A percentile compares a stretch with the other conserved stretches of the same genome.
Conservation (phyloP, 23 tunicate genomes). For the Aplidium turbinatum region DNA sequence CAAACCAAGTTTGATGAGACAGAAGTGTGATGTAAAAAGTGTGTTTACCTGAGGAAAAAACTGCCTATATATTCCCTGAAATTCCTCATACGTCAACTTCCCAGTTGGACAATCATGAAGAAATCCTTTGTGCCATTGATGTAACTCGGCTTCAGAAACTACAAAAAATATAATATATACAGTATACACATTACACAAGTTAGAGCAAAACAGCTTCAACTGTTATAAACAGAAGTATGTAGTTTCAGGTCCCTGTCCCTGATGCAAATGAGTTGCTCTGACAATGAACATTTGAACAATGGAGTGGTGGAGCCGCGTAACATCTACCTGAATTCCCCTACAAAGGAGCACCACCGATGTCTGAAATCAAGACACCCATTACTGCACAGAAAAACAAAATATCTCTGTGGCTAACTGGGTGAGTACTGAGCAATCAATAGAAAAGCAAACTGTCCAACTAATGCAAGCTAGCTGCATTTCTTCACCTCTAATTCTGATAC, state of each 20-base stretch:
- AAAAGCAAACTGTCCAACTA: too few species aligned
- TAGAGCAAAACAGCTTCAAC: neutral
- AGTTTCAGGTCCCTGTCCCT: neutral
- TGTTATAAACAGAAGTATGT: neutral
- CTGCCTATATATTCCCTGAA: slow-evolving; percentile 95
- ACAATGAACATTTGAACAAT: too few species aligned
- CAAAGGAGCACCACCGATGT: too few species aligned
- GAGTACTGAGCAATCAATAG: too few species aligned
- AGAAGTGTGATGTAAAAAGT: neutral
- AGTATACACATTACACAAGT: neutral
- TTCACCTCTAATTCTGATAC: too few species aligned
- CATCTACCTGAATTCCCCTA: too few species aligned
- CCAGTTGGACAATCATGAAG: slow-evolving; percentile 98
- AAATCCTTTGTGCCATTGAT: slow-evolving; percentile 98
- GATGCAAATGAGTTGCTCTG: too few species aligned
- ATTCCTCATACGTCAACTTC: slow-evolving; percentile 86
- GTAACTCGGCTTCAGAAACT: slow-evolving; percentile 94
- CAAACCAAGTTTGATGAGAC: neutral
- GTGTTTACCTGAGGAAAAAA: slow-evolving; percentile 85
- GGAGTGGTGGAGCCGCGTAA: too few species aligned
- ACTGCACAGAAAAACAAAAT: too few species aligned
- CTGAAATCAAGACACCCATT: too few species aligned
- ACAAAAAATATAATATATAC: neutral
- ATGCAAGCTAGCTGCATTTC: too few species aligned
- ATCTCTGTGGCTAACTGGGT: too few species aligned